Base-by-base conservation (phyloP, 2,888 invertebrate genomes). In the Macroteleia sp. region DNA sequence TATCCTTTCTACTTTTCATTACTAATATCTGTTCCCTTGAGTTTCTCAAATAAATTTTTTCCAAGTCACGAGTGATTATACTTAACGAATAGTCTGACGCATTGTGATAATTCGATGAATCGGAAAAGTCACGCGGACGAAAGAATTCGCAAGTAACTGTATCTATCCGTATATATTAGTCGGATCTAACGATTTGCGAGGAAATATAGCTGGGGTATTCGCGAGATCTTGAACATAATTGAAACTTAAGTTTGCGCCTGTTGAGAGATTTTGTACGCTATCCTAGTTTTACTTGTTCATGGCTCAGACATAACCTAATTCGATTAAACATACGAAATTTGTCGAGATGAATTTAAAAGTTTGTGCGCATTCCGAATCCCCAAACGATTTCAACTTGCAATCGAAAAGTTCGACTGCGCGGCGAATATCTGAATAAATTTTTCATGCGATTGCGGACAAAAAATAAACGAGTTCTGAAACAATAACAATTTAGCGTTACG, bases 91-190 rank as follows among this genome's bases (percentile, higher is more conserved):
- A 57, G 57, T 57, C 50, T 16, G 34, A 25, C 19, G 57, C 69
- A 69, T 69, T 69, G 57, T 69, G 69, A 59, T 59, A 50, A 69
- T 69, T 59, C 50, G 69, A 57, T 69, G 69, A 69, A 69, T 59
- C 48, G 69, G 56, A 57, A 56, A 67, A 67, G 56, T 67, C 57
- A 48, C 39, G 22, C 57, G 41, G 14, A 59, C 59, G 46, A 36
- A 69, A 69, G 59, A 41, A 69, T 50, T 2, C 19, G 10, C 28
- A n/a, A n/a, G n/a, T n/a, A 0, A 8, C 17, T 62, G 39, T 50
- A 41, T 32, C 12, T 52, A 20, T 36, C 32, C 9, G 14, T 20
- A 17, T 64, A 16, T 64, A 12, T n/a, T 19, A 17, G 12, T 14
- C 36, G 32, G 46, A 48, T 50, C 44, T 54, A 66, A 54, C 66